Evolutionary conservation across 1,140 invertebrate genomes (phyloP).

Genomic region (Bombus polaris): DNA sequence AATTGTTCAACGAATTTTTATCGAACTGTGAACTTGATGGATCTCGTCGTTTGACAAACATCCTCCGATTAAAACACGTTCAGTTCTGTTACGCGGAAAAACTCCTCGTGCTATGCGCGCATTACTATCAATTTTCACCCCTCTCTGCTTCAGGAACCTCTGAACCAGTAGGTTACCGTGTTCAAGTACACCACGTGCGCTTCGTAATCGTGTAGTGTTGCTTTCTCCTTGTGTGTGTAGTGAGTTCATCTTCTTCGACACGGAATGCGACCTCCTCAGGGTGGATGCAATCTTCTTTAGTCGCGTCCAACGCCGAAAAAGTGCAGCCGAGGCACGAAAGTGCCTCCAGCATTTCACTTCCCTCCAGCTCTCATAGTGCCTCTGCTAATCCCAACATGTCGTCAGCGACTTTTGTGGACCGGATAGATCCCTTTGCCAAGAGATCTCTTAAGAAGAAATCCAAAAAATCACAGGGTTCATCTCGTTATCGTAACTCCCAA

Average conservation of each 20-base stretch:
- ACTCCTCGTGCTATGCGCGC: conserved; percentile 51
- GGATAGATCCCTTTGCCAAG: conserved; percentile 97
- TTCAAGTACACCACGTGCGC: conserved; percentile 26
- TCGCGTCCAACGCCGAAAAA: conserved; percentile 47
- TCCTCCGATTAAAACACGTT: conserved; percentile 7
- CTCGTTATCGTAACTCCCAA: conserved; percentile 93
- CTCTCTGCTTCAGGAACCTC: conserved; percentile 47
- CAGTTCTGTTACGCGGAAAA: conserved; percentile 13
- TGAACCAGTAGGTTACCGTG: conserved; percentile 55
- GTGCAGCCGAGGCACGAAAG: conserved; percentile 63
- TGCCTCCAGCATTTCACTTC: conserved; percentile 47
- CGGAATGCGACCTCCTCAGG: conserved; percentile 65
- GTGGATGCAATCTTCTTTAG: conserved; percentile 57
- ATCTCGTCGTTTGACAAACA: conserved; percentile 36
- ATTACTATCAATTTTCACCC: conserved; percentile 32
- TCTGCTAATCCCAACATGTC: conserved; percentile 84
- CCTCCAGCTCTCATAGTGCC: conserved; percentile 68
- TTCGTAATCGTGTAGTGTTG: conserved; percentile 42
- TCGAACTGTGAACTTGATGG: conserved; percentile 37
- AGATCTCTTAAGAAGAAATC: conserved; percentile 96
- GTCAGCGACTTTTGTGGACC: conserved; percentile 94
- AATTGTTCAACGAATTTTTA: conserved; percentile 8
- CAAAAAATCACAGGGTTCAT: conserved; percentile 96
- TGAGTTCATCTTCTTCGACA: conserved; percentile 45
- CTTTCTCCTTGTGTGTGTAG: conserved; percentile 53